A percentile compares a stretch with the other conserved stretches of the same genome.
These are phyloP conservation scores for Myzus persicae DNA, from an alignment of 1,140 invertebrate species.

Conservation along the genomic window DNA sequence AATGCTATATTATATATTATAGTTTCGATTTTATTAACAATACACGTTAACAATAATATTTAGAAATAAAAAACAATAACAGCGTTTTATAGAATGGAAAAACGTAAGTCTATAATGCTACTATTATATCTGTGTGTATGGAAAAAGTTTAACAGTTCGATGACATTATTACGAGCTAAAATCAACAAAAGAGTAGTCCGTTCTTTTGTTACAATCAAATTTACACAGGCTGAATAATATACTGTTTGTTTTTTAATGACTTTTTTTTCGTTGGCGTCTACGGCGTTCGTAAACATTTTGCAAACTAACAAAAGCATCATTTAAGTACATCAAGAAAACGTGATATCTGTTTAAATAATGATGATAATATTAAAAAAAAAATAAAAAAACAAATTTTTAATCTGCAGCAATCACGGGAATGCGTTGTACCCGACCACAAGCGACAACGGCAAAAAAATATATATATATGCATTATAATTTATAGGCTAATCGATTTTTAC, in stretches of 20 bases:
- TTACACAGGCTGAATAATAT: background rate
- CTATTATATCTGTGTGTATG: background rate
- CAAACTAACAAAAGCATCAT: background rate
- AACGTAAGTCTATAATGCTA: background rate
- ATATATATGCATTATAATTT: background rate
- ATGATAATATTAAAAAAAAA: background rate
- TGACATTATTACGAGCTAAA: constrained; percentile 12
- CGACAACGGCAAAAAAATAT: background rate
- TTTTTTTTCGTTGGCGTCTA: background rate
- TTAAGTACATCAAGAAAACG: background rate
- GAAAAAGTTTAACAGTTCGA: background rate
- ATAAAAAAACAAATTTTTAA: background rate
- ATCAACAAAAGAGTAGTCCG: background rate
- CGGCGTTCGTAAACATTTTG: background rate
- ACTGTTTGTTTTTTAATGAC: background rate
- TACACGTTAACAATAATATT: background rate
- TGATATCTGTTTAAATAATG: constrained; percentile 2
- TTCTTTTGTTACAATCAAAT: background rate
- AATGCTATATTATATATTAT: background rate
- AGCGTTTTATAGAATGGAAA: background rate
- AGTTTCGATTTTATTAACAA: background rate
- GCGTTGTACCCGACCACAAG: background rate
- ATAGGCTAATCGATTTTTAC: background rate
- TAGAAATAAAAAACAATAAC: background rate
- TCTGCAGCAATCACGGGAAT: background rate